These are phyloP conservation scores for Stichodactyla helianthus DNA, from an alignment of 64 coral and sea anemone species.

Conservation along the genomic window DNA sequence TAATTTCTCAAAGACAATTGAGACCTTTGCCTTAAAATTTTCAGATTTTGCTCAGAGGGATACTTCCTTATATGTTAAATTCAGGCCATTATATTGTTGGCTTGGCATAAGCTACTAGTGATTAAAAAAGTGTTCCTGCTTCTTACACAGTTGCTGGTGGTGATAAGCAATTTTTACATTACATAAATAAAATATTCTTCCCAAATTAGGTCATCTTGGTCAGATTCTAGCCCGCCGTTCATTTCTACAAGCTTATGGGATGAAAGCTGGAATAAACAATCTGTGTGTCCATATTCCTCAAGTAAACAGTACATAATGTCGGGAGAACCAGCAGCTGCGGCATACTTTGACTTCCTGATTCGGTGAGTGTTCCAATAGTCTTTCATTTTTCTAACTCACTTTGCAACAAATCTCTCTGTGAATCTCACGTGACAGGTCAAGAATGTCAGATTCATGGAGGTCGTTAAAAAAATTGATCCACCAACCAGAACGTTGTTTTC, in stretches of 20 bases:
- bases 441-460: slow-evolving; percentile 41
- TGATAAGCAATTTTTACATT: slow-evolving; percentile 54
- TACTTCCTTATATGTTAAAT: background rate
- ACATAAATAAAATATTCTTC: slow-evolving; percentile 56
- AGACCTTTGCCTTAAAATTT: background rate
- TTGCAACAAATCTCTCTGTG: slow-evolving; percentile 43
- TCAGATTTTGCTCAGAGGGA: background rate
- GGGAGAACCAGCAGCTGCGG: slow-evolving; percentile 28
- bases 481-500: slow-evolving; percentile 39
- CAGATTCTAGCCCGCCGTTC: slow-evolving; percentile 25
- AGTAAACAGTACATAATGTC: slow-evolving; percentile 58
- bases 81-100: slow-evolving; percentile 2
- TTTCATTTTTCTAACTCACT: slow-evolving; percentile 51
- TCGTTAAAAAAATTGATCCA: slow-evolving; percentile 63
- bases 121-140: slow-evolving; percentile 8
- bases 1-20: background rate
- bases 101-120: background rate
- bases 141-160: slow-evolving; percentile 37
- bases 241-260: slow-evolving; percentile 10
- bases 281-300: slow-evolving; percentile 25
- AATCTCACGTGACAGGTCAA: slow-evolving; percentile 40
- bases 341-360: slow-evolving; percentile 61
- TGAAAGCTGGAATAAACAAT: slow-evolving; percentile 18
- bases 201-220: slow-evolving; percentile 33
- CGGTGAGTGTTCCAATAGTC: slow-evolving; percentile 57